Base-by-base conservation (phyloP, 2,888 invertebrate species). In the Drosophila pegasa region DNA sequence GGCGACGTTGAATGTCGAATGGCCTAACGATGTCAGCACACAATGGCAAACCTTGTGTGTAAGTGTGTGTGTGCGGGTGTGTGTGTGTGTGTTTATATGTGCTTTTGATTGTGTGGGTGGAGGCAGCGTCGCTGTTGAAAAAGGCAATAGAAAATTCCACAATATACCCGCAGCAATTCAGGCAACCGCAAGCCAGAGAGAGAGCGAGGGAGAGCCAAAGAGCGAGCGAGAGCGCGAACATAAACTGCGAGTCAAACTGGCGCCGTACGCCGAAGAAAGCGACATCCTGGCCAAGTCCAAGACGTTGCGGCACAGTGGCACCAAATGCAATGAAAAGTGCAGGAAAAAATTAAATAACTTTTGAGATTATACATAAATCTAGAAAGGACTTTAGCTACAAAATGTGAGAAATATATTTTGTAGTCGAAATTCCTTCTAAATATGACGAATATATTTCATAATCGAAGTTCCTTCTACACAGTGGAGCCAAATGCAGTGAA, bases 91-190 rank as follows among this genome's bases (percentile, higher is more conserved):
- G 29, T n/a, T 20, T 22, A 33, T 41, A 22, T 55, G 31, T 7
- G 51, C 37, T 74, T 58, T 57, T 75, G 75, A 72, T 78, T 82
- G 87, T 77, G 84, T 69, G 58, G 80, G 82, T 71, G 68, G 55
- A 52, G 61, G 64, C 76, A 48, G 29, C 51, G 29, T 33, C 50
- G n/a, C 77, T 68, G 63, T 52, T 52, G 56, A 69, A 87, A 81
- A 87, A 62, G 87, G 82, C 83, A 87, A 87, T 84, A 79, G 87
- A 87, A 84, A 81, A 87, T 87, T 84, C 77, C 85, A 85, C 79
- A 84, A 87, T 84, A 78, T 68, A 65, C 75, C 75, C 75, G 71
- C 72, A 75, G 60, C 67, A 67, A 40, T 54, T 51, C 40, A 48
- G 45, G n/a, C 43, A 14, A 16, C 41, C 29, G 48, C 52, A 41